Evolutionary conservation across 2,113 vertebrate genomes (phyloP).

Genomic region (Cromileptes altivelis): DNA sequence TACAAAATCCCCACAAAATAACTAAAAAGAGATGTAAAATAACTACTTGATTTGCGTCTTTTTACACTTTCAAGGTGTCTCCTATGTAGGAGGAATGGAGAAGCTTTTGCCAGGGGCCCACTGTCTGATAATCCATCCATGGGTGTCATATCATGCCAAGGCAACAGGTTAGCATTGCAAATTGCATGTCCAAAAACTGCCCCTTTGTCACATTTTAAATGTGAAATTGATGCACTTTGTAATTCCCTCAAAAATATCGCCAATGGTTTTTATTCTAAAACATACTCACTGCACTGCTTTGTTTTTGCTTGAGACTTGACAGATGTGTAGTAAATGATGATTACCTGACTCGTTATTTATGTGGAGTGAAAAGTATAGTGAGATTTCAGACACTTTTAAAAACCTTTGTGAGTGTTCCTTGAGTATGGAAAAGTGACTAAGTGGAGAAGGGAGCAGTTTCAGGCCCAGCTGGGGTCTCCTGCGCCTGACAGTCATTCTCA

Average conservation of each 20-base stretch:
- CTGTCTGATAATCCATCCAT: background rate
- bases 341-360: too few species aligned
- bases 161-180: too few species aligned
- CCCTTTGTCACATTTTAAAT: too few species aligned
- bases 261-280: background rate
- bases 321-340: background rate
- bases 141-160: background rate
- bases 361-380: too few species aligned
- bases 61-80: background rate
- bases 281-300: background rate
- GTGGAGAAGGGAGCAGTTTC: background rate
- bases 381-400: too few species aligned
- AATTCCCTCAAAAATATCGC: too few species aligned
- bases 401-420: slow-evolving; percentile 2
- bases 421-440: background rate
- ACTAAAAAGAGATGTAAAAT: too few species aligned
- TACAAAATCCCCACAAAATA: too few species aligned
- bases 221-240: too few species aligned
- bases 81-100: background rate
- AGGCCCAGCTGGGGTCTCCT: background rate
- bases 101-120: background rate
- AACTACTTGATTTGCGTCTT: too few species aligned
- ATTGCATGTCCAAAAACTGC: too few species aligned
- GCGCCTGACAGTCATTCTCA: background rate
- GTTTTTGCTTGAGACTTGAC: background rate